Percentiles rank a stretch among this genome's conserved stretches.
Conservation (phyloP, 2,113 vertebrate genomes). For the Eclectus roratus region DNA sequence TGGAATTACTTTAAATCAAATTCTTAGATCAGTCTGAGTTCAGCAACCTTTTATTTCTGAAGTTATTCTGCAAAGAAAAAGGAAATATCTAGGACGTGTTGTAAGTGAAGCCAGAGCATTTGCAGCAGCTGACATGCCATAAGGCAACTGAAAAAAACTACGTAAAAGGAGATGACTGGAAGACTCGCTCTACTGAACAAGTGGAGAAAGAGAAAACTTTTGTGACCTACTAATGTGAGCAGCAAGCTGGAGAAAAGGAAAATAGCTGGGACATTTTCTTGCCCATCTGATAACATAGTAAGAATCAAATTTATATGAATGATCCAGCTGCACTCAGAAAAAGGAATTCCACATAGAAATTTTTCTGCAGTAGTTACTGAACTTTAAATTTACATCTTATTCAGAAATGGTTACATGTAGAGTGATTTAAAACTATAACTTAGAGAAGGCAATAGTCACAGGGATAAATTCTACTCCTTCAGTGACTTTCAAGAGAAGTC, state of each 20-base stretch:
- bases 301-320: neutral
- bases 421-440: neutral
- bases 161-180: neutral
- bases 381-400: neutral
- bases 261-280: neutral
- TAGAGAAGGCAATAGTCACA: neutral
- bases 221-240: neutral
- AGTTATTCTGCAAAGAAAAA: neutral
- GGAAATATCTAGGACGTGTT: neutral
- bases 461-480: neutral
- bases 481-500: neutral
- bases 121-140: slow-evolving; percentile 30
- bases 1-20: slow-evolving; percentile 31
- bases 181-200: neutral
- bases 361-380: neutral
- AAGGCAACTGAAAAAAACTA: neutral
- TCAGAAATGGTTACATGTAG: neutral
- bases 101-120: slow-evolving; percentile 19
- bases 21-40: slow-evolving; percentile 25
- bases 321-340: neutral
- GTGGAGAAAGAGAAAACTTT: neutral
- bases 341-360: neutral
- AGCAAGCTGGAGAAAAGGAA: neutral
- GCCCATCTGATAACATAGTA: neutral
- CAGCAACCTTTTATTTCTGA: slow-evolving; percentile 18